These are phyloP conservation scores for Antedon mediterranea DNA, from an alignment of 53 echinoderm and acorn worm genomes.

Conservation along the genomic window DNA sequence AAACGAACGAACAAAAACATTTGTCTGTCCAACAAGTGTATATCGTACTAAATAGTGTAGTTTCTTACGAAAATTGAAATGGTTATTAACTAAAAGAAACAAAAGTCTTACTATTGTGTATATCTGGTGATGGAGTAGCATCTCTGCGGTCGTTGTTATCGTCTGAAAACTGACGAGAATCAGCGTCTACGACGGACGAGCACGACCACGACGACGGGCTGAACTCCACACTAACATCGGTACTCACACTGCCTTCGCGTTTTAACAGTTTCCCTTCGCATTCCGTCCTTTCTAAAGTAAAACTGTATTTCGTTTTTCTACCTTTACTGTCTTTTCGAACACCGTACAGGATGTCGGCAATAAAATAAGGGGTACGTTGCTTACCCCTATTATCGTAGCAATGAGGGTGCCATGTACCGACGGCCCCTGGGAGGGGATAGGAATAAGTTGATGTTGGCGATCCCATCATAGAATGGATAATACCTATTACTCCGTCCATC, in stretches of 20 bases:
- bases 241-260: constrained; percentile 1
- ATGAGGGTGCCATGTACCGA: constrained; percentile 98
- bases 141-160: background rate
- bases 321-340: constrained; percentile 2
- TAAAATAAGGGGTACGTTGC: constrained; percentile 80
- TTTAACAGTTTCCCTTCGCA: background rate
- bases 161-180: background rate
- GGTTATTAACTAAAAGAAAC: too few relatives aligned
- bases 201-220: constrained; percentile 5
- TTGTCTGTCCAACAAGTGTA: too few relatives aligned
- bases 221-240: background rate
- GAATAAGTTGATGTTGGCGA: constrained; percentile 25
- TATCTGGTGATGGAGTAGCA: background rate
- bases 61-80: too few relatives aligned
- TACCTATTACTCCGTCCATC: background rate
- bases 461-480: background rate
- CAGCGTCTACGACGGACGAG: constrained; percentile 5
- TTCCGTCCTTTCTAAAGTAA: constrained; percentile 6
- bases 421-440: constrained; percentile 67
- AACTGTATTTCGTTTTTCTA: constrained; percentile 3
- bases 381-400: constrained; percentile 80
- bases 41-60: too few relatives aligned
- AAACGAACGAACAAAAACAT: too few relatives aligned
- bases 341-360: constrained; percentile 72
- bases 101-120: background rate